Evolutionary conservation across 2,888 invertebrate species (phyloP).

Genomic region (Yponomeuta malinellus): DNA sequence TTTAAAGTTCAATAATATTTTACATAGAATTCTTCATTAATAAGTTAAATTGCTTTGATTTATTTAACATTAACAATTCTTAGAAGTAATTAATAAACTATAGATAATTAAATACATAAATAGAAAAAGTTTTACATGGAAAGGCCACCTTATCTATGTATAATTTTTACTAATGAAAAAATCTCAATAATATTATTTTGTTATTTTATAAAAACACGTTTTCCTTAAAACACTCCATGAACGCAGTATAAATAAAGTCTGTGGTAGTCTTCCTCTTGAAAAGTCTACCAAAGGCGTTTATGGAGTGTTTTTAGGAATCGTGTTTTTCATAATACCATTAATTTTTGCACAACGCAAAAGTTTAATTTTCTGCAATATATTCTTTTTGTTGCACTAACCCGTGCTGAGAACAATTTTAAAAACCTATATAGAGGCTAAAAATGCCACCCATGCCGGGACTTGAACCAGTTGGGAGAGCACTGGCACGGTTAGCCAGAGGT

Average conservation of each 20-base stretch:
- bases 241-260: too few species aligned
- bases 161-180: neutral
- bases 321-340: neutral
- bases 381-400: too few species aligned
- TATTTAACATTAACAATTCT: conserved; percentile 29
- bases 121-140: conserved; percentile 65
- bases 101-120: conserved; percentile 61
- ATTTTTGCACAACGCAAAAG: neutral
- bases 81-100: conserved; percentile 62
- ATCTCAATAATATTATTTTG: neutral
- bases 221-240: neutral
- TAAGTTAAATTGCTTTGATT: conserved; percentile 23
- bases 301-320: conserved; percentile 5
- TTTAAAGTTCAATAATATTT: conserved; percentile 27
- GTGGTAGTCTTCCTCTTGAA: too few species aligned
- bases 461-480: too few species aligned
- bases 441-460: too few species aligned
- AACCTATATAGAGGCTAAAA: too few species aligned
- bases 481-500: too few species aligned
- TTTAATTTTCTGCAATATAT: neutral
- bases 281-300: neutral
- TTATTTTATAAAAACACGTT: neutral
- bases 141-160: conserved; percentile 58
- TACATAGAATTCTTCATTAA: conserved; percentile 21
- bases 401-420: too few species aligned